A percentile compares a stretch with the other conserved stretches of the same genome.
Evolutionary conservation across 2,797 vertebrate genomes (phyloP).

Genomic region (Novumbra hubbsi): DNA sequence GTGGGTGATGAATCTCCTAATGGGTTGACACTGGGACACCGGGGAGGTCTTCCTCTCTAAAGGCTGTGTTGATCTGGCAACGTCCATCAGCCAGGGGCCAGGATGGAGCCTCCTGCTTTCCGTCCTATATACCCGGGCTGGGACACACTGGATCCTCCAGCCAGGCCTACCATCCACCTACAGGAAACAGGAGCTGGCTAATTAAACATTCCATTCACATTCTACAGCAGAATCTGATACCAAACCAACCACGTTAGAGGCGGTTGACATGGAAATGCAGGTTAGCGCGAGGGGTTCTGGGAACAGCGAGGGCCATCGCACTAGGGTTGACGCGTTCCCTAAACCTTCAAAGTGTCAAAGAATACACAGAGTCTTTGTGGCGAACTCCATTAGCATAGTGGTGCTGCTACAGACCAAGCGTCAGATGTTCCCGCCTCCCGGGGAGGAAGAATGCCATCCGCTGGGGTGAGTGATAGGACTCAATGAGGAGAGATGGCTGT

Average conservation of each 20-base stretch:
- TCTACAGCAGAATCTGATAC: too few relatives aligned
- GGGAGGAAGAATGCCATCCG: not conserved
- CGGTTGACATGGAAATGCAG: not conserved
- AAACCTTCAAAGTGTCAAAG: not conserved
- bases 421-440: not conserved
- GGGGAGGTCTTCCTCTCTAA: not conserved
- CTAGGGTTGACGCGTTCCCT: too few relatives aligned
- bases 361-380: not conserved
- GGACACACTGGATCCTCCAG: not conserved
- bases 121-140: too few relatives aligned
- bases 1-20: constrained; percentile 21
- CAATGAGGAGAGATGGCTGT: not conserved
- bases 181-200: too few relatives aligned
- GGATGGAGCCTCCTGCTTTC: not conserved
- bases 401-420: not conserved
- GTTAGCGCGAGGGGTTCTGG: not conserved
- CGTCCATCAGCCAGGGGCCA: not conserved
- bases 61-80: not conserved
- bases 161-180: not conserved
- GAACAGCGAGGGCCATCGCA: not conserved
- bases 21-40: not conserved
- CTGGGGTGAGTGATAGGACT: not conserved
- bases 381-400: not conserved
- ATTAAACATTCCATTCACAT: too few relatives aligned
- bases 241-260: not conserved